Evolutionary conservation across 2,888 invertebrate species (phyloP).

Genomic region (Baccha elongata): DNA sequence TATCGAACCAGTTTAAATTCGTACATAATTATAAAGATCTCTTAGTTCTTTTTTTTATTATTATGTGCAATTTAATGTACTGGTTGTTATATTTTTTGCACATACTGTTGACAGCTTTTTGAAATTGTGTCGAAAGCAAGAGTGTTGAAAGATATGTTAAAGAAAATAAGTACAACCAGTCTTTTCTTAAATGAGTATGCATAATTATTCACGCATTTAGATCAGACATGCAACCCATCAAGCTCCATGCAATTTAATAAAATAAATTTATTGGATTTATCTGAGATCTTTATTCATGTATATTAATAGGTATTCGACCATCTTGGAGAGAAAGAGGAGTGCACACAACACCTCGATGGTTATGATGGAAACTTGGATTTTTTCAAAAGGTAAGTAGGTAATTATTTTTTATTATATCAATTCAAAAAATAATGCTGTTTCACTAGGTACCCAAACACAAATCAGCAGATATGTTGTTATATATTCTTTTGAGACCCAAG

Average conservation of each 20-base stretch:
- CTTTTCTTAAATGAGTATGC: slow-evolving; percentile 8
- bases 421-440: no score
- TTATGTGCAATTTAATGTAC: slow-evolving; percentile 11
- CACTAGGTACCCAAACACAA: no score
- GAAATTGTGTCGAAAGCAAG: slow-evolving; percentile 31
- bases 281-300: no score
- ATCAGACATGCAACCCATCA: slow-evolving; percentile 26
- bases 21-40: slow-evolving; percentile 28
- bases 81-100: not conserved
- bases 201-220: slow-evolving; percentile 34
- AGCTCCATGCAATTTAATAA: slow-evolving; percentile 21
- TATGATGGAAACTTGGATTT: no score
- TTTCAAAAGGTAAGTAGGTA: no score
- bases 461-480: no score
- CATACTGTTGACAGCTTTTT: slow-evolving; percentile 25
- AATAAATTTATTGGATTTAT: slow-evolving; percentile 23
- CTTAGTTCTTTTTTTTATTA: not conserved
- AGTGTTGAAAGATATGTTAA: slow-evolving; percentile 4
- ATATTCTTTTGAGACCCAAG: no score
- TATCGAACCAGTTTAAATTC: slow-evolving; percentile 40
- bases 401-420: no score
- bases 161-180: not conserved
- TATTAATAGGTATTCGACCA: no score
- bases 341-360: no score
- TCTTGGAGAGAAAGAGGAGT: no score